A percentile compares a stretch with the other conserved stretches of the same genome.
Evolutionary conservation across 1,140 invertebrate genomes (phyloP).

Genomic region (Stegodyphus mimosarum): DNA sequence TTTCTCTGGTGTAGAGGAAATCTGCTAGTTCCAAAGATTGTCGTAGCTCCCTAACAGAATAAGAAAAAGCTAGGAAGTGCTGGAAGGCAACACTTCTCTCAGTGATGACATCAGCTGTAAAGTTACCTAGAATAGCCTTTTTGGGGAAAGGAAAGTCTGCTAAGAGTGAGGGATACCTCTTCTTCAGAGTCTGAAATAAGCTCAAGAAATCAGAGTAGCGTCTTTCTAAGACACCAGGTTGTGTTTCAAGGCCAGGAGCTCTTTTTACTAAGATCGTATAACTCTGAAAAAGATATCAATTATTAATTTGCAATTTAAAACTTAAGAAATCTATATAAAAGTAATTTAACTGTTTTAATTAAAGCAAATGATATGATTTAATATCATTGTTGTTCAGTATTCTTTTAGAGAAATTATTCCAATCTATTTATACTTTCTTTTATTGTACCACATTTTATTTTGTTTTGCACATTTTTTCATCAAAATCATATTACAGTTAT

Average conservation of each 20-base stretch:
- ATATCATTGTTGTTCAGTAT: too few species aligned
- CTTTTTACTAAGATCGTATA: slow-evolving; percentile 68
- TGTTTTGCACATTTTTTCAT: too few species aligned
- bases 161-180: slow-evolving; percentile 74
- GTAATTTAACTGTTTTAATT: too few species aligned
- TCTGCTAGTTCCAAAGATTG: slow-evolving; percentile 74
- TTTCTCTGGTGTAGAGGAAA: slow-evolving; percentile 78
- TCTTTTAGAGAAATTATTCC: too few species aligned
- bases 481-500: too few species aligned
- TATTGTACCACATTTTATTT: too few species aligned
- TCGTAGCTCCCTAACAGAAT: slow-evolving; percentile 72
- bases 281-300: slow-evolving; percentile 63
- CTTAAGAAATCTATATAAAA: too few species aligned
- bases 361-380: too few species aligned
- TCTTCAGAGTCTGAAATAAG: slow-evolving; percentile 75
- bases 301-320: neutral
- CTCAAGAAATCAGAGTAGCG: slow-evolving; percentile 82
- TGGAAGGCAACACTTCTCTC: slow-evolving; percentile 78
- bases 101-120: slow-evolving; percentile 77
- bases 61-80: slow-evolving; percentile 74
- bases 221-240: slow-evolving; percentile 76
- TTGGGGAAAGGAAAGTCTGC: slow-evolving; percentile 77
- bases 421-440: too few species aligned
- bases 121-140: slow-evolving; percentile 81
- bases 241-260: slow-evolving; percentile 65